These are phyloP conservation scores for Lepidurus apus DNA, from an alignment of 1,140 invertebrate genomes.

Conservation along the genomic window DNA sequence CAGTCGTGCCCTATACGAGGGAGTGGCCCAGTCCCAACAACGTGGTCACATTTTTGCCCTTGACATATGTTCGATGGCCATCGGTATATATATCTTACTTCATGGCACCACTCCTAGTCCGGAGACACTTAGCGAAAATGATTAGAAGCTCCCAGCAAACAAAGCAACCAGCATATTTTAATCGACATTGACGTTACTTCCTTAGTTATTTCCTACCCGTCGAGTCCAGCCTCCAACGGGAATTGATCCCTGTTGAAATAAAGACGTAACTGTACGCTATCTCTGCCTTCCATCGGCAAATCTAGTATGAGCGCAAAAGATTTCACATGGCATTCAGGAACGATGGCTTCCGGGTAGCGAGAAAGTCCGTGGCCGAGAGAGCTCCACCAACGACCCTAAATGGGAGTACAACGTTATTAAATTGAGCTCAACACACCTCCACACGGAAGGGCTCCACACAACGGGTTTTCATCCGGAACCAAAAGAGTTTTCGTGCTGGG, in stretches of 20 bases:
- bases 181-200: neutral
- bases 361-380: constrained; percentile 8
- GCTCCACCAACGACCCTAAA: neutral
- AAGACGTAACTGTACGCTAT: neutral
- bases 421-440: neutral
- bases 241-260: neutral
- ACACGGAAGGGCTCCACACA: constrained; percentile 12
- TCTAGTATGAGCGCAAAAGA: neutral
- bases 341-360: neutral
- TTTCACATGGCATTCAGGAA: too few relatives aligned
- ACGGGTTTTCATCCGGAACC: constrained; percentile 13
- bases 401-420: neutral
- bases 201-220: neutral
- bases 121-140: neutral
- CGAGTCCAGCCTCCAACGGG: neutral
- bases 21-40: neutral
- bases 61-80: neutral
- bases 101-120: neutral
- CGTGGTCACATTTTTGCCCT: constrained; percentile 10
- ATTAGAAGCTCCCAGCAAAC: neutral
- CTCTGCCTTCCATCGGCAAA: neutral
- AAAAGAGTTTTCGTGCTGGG: neutral
- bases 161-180: neutral
- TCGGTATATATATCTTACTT: neutral
- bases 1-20: neutral